These are phyloP conservation scores for Diabrotica undecimpunctata DNA, from an alignment of 1,140 invertebrate species.

Conservation along the genomic window DNA sequence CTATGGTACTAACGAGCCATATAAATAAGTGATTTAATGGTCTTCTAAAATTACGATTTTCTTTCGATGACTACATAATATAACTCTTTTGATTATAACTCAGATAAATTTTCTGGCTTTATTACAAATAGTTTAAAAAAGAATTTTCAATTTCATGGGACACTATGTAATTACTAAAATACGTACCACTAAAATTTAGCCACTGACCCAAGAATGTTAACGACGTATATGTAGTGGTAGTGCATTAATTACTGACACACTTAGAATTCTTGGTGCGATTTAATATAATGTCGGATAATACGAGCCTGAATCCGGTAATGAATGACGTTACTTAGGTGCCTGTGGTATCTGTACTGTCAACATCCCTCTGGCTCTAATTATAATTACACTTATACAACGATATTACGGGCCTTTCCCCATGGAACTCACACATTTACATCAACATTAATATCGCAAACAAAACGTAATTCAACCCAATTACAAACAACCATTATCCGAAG, in stretches of 20 bases:
- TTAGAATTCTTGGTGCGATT: conserved; percentile 35
- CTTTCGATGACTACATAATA: too few relatives aligned
- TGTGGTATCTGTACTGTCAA: conserved; percentile 25
- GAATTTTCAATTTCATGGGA: too few relatives aligned
- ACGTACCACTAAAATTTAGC: too few relatives aligned
- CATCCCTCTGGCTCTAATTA: conserved; percentile 32
- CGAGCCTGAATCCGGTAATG: conserved; percentile 34
- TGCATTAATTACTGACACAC: conserved; percentile 31
- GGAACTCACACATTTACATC: neutral
- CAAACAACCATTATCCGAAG: conserved; percentile 12
- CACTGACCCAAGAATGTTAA: conserved; percentile 32
- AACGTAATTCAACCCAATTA: conserved; percentile 16
- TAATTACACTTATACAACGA: conserved; percentile 28
- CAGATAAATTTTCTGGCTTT: too few relatives aligned
- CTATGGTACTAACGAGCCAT: neutral
- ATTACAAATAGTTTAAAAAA: too few relatives aligned
- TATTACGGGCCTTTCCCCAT: conserved; percentile 6
- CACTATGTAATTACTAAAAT: too few relatives aligned
- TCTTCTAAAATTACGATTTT: too few relatives aligned
- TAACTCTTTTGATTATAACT: too few relatives aligned
- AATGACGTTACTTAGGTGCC: conserved; percentile 36
- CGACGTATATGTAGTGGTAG: conserved; percentile 25
- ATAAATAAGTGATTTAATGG: too few relatives aligned
- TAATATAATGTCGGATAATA: conserved; percentile 34
- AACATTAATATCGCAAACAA: conserved; percentile 11